Evolutionary conservation across 2,888 invertebrate genomes (phyloP).

Genomic region (Rapana venosa): DNA sequence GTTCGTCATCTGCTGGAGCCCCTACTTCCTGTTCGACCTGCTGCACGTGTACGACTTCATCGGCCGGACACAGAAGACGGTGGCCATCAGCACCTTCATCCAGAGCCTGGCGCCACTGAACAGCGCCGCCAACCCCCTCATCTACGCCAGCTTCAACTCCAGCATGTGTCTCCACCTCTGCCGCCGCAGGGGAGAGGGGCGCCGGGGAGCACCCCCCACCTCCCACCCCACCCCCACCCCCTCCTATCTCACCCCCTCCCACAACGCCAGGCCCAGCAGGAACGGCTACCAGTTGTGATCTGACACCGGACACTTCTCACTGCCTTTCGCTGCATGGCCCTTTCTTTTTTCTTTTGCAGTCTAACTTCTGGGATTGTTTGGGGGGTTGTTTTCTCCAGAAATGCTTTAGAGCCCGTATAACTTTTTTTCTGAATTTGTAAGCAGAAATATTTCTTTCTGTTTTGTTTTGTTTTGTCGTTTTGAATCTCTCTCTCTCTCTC

Average conservation of each 20-base stretch:
- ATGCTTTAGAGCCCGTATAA: too few relatives aligned
- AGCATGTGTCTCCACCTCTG: constrained; percentile 86
- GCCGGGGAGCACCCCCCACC: background rate
- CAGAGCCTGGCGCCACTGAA: constrained; percentile 94
- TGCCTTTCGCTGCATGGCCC: too few relatives aligned
- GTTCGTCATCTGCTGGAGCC: constrained; percentile 70
- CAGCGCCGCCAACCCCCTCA: constrained; percentile 95
- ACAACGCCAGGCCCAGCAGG: background rate
- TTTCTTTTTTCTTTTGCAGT: too few relatives aligned
- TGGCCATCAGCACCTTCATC: constrained; percentile 91
- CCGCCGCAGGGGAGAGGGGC: constrained; percentile 10
- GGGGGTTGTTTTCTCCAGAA: too few relatives aligned
- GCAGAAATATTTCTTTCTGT: too few relatives aligned
- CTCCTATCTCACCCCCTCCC: background rate
- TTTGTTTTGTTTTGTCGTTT: too few relatives aligned
- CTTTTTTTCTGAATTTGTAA: too few relatives aligned
- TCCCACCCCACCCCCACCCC: background rate
- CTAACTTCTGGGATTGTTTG: too few relatives aligned
- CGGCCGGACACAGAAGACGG: constrained; percentile 54
- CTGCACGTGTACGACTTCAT: constrained; percentile 57
- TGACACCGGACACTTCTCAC: background rate
- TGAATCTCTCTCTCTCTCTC: background rate
- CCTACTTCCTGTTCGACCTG: constrained; percentile 67
- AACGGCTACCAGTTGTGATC: background rate
- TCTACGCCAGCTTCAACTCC: constrained; percentile 94